Conservation (phyloP, 1,140 invertebrate species). For the Thalassaphorura encarpata region DNA sequence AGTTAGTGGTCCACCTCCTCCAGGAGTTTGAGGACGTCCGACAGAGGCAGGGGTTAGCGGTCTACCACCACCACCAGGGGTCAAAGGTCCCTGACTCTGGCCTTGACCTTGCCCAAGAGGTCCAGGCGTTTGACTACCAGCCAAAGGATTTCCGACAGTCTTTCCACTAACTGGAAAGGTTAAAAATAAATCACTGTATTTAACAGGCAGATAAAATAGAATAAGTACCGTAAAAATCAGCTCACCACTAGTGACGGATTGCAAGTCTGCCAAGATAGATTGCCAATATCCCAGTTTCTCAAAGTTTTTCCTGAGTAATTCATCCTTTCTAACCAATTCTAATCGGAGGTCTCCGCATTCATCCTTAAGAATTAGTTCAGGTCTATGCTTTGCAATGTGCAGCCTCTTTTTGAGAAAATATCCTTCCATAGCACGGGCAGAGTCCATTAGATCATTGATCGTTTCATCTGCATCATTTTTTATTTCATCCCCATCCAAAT, state of each 20-base stretch:
- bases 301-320: constrained; percentile 75
- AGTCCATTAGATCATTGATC: constrained; percentile 71
- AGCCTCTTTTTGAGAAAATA: constrained; percentile 89
- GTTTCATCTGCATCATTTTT: constrained; percentile 75
- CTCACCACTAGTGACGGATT: constrained; percentile 34
- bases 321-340: constrained; percentile 76
- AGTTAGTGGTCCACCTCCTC: constrained; percentile 27
- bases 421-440: constrained; percentile 83
- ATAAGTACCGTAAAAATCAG: neutral
- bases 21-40: constrained; percentile 35
- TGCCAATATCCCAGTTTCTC: constrained; percentile 86
- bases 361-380: constrained; percentile 82
- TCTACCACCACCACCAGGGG: constrained; percentile 19
- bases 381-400: constrained; percentile 76
- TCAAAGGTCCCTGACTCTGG: constrained; percentile 12
- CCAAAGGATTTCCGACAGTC: neutral
- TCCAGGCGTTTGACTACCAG: neutral
- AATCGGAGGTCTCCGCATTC: constrained; percentile 73
- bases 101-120: neutral
- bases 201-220: too few relatives aligned
- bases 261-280: constrained; percentile 63
- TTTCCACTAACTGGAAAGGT: neutral
- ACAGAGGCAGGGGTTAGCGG: constrained; percentile 27
- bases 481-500: constrained; percentile 70
- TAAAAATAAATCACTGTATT: too few relatives aligned